Evolutionary conservation across 2,113 vertebrate species (phyloP).

Genomic region (Dicrurus megarhynchus): DNA sequence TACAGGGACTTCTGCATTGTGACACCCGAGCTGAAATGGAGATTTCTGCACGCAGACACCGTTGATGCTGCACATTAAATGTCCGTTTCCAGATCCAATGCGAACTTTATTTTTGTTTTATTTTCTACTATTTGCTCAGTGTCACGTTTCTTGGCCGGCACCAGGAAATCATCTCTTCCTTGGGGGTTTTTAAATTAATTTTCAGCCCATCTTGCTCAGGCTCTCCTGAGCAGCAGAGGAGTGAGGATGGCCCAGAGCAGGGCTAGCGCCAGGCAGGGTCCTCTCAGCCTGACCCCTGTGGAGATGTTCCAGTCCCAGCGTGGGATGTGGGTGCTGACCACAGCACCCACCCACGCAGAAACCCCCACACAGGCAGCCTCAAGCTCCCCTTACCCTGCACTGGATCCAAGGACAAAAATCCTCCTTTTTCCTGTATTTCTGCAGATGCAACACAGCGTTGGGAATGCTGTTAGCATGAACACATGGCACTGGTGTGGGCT

Average conservation of each 20-base stretch:
- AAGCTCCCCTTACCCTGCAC: neutral
- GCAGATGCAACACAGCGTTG: neutral
- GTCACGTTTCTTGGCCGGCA: neutral
- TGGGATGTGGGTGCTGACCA: accelerated
- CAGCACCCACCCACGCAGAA: accelerated
- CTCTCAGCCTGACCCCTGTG: neutral
- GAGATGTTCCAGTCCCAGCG: neutral
- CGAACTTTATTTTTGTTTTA: neutral
- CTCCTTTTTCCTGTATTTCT: neutral
- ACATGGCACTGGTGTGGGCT: neutral
- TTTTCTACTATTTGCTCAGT: neutral
- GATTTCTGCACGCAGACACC: neutral
- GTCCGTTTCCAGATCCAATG: neutral
- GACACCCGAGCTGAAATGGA: neutral
- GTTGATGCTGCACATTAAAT: neutral
- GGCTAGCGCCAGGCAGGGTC: neutral
- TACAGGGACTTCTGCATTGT: neutral
- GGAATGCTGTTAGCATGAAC: neutral
- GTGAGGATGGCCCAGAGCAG: neutral
- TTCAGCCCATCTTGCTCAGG: neutral
- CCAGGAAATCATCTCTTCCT: neutral
- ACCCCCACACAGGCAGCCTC: accelerated
- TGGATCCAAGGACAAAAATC: neutral
- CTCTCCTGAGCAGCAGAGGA: neutral
- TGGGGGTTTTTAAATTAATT: neutral